A percentile compares a stretch with the other conserved stretches of the same genome.
Conservation (phyloP, 2,113 vertebrate species). For the Eptesicus fuscus region DNA sequence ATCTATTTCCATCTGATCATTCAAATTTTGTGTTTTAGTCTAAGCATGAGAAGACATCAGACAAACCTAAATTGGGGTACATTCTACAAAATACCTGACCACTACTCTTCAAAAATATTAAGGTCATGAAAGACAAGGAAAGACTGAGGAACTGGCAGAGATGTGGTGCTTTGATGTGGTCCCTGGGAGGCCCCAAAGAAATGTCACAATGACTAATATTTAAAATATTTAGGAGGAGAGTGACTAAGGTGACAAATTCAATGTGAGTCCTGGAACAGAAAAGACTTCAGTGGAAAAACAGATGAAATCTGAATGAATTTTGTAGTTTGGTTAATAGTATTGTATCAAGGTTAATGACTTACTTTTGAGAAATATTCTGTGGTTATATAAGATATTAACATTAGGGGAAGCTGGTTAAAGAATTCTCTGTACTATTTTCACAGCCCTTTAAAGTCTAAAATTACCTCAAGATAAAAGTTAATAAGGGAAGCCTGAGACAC, state of each 20-base stretch:
- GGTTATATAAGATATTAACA: neutral
- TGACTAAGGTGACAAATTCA: neutral
- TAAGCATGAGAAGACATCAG: neutral
- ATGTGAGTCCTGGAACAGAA: neutral
- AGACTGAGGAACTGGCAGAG: neutral
- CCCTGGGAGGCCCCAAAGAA: too few species aligned
- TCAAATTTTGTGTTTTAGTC: neutral
- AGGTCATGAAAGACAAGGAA: neutral
- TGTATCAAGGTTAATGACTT: neutral
- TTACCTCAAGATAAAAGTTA: conserved; percentile 29
- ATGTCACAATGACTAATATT: too few species aligned
- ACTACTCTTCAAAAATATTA: conserved; percentile 1
- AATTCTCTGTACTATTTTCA: neutral
- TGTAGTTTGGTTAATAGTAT: neutral
- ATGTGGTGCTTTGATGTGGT: too few species aligned
- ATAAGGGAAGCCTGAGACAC: neutral
- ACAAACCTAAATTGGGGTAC: neutral
- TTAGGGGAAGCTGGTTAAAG: neutral
- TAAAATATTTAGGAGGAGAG: neutral
- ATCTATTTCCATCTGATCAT: neutral
- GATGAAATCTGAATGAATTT: neutral
- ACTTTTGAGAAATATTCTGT: neutral
- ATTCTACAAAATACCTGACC: neutral
- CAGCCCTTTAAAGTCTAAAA: neutral
- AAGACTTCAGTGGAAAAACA: neutral